Evolutionary conservation across 2,888 invertebrate species (phyloP), one percentile per base, ranked within the genome.

Genomic region (Eupeodes latifasciatus): DNA sequence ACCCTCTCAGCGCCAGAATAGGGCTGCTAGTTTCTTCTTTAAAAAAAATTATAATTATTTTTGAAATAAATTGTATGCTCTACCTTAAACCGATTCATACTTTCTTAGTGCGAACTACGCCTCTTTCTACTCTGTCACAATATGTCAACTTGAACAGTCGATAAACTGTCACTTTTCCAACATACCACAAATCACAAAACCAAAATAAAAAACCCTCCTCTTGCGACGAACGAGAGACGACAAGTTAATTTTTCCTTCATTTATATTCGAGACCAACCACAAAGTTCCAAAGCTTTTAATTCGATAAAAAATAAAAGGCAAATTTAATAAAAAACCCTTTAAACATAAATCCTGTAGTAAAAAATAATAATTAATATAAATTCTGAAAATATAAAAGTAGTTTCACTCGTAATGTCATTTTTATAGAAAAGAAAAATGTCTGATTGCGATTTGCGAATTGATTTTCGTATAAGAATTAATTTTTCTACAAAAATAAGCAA

Each of bases 381-480:
- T 49, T 40, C n/a, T 16, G n/a, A 61, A 14, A 62, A 12, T 19
- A 67, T 36, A 72, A 74, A 66, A 59, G 10, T 10, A 27, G 27
- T n/a, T 55, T 81, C 40, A 5, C 6, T 40, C 40, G 53, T 36
- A 80, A 74, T 53, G 79, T 72, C 59, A 74, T 78, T 64, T 86
- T 72, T 71, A 11, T 27, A n/a, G 55, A 55, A 55, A 81, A 86
- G 36, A 62, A 80, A 87, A 72, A 84, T 88, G 87, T 81, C 87
- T 72, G 83, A 62, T 49, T 62, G 44, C 59, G n/a, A 88, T 81
- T 81, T 84, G 81, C 59, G n/a, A 88, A 84, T 88, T 88, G 84
- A 84, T 84, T 88, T 88, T 88, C 57, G 77, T 69, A 84, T 78
- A 76, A 71, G 57, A 55, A 75, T n/a, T 16, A 61, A 61, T 69